Percentiles rank a stretch among this genome's conserved stretches.
phyloP scores from a whole-genome alignment of 2,888 invertebrate genomes.

The Drosophila ezoana region DNA sequence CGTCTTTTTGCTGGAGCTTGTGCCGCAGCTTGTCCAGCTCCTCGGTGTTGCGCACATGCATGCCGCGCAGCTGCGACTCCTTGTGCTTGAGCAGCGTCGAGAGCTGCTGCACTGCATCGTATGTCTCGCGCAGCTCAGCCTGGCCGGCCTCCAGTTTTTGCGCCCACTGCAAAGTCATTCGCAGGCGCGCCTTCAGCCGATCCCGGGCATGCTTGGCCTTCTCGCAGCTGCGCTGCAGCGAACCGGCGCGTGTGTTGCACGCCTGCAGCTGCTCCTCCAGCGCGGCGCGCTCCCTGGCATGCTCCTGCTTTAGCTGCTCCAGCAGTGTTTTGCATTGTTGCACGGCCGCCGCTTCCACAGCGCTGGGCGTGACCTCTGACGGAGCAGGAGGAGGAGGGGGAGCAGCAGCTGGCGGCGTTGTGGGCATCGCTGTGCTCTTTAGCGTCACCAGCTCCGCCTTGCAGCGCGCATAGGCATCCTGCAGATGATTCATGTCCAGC shows the following conservation, averaged over 20 bases:
- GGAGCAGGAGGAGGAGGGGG: constrained; percentile 9
- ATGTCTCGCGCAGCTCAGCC: constrained; percentile 79
- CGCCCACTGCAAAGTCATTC: constrained; percentile 83
- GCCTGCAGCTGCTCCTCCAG: constrained; percentile 68
- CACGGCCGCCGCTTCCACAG: constrained; percentile 86
- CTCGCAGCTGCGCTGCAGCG: constrained; percentile 74
- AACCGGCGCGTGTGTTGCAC: constrained; percentile 47
- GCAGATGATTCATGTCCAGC: constrained; percentile 83
- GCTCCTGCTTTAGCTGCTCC: constrained; percentile 91
- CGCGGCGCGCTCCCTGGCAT: constrained; percentile 87
- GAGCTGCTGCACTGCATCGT: constrained; percentile 82
- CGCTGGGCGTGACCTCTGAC: not conserved
- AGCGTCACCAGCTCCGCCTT: constrained; percentile 82
- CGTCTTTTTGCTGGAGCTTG: constrained; percentile 84
- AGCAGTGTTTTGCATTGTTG: constrained; percentile 91
- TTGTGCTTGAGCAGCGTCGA: constrained; percentile 84
- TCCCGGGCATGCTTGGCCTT: constrained; percentile 82
- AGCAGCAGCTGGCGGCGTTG: constrained; percentile 3
- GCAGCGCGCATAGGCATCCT: constrained; percentile 83
- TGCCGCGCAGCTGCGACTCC: constrained; percentile 83
- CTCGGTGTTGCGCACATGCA: constrained; percentile 80
- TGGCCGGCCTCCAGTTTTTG: constrained; percentile 83
- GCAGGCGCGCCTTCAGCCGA: constrained; percentile 81
- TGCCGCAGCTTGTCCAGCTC: constrained; percentile 82
- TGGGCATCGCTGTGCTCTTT: constrained; percentile 59